phyloP scores from a whole-genome alignment of 2,113 vertebrate species.

The Melanocharis versteri region DNA sequence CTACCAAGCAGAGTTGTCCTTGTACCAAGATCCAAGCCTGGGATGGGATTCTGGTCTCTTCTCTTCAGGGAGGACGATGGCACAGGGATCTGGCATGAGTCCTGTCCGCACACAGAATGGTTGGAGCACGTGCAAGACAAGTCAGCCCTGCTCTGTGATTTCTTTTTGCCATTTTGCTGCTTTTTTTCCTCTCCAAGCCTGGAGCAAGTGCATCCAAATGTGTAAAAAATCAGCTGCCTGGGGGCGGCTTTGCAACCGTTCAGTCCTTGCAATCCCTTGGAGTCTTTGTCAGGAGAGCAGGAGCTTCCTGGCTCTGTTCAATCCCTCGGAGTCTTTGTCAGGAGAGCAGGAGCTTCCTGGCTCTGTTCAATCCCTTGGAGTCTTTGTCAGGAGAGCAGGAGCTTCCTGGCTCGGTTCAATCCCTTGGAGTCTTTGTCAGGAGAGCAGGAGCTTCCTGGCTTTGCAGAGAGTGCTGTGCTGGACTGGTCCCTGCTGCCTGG shows the following conservation, averaged over 20 bases:
- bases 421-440: not conserved
- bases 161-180: not conserved
- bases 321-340: not conserved
- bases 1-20: not conserved
- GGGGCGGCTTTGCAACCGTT: fast-evolving
- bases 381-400: not conserved
- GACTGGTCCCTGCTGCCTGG: not conserved
- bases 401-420: not conserved
- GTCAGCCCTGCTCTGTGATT: fast-evolving
- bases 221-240: not conserved
- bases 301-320: not conserved
- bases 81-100: not conserved
- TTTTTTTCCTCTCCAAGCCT: not conserved
- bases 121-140: not conserved
- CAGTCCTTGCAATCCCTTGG: not conserved
- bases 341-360: not conserved
- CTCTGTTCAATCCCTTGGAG: not conserved
- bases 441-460: not conserved
- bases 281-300: not conserved
- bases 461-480: not conserved
- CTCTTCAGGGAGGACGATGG: not conserved
- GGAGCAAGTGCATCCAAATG: not conserved
- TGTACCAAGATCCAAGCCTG: not conserved
- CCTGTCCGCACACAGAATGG: not conserved
- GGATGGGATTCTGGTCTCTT: not conserved